phyloP scores from a whole-genome alignment of 2,888 invertebrate genomes.

The Drosophila diplacantha region DNA sequence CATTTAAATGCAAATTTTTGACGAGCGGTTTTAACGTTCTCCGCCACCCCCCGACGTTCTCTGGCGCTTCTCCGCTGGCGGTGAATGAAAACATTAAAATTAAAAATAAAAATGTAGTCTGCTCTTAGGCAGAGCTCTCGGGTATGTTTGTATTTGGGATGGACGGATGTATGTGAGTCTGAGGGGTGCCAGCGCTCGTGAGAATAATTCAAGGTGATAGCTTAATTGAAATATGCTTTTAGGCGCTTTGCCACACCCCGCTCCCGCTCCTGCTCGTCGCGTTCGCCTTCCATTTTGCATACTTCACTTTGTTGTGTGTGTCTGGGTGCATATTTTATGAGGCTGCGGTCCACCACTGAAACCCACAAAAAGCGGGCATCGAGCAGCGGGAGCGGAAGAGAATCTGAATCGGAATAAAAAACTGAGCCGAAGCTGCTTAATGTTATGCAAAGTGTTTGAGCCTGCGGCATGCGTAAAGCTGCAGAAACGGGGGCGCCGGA shows the following conservation, averaged over 20 bases:
- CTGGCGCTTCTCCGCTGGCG: constrained; percentile 25
- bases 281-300: constrained; percentile 42
- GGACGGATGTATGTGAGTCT: constrained; percentile 9
- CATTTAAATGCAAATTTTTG: constrained; percentile 77
- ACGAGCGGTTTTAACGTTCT: constrained; percentile 69
- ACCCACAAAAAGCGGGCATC: constrained; percentile 29
- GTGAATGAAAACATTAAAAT: constrained; percentile 71
- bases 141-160: constrained; percentile 19
- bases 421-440: constrained; percentile 57
- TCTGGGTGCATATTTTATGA: constrained; percentile 67
- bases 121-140: constrained; percentile 51
- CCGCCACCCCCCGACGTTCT: constrained; percentile 33
- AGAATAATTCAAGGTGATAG: constrained; percentile 76
- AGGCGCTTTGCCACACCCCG: constrained; percentile 60
- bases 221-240: constrained; percentile 77
- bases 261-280: background rate
- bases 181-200: constrained; percentile 48
- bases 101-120: constrained; percentile 58
- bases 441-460: constrained; percentile 71
- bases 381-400: constrained; percentile 4
- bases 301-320: constrained; percentile 62
- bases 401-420: constrained; percentile 40
- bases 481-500: constrained; percentile 17
- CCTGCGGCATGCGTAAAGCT: constrained; percentile 53
- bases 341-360: constrained; percentile 58